Evolutionary conservation across 2,113 vertebrate species (phyloP), one percentile per base, ranked within the genome.

Genomic region (Hystrix cristata): DNA sequence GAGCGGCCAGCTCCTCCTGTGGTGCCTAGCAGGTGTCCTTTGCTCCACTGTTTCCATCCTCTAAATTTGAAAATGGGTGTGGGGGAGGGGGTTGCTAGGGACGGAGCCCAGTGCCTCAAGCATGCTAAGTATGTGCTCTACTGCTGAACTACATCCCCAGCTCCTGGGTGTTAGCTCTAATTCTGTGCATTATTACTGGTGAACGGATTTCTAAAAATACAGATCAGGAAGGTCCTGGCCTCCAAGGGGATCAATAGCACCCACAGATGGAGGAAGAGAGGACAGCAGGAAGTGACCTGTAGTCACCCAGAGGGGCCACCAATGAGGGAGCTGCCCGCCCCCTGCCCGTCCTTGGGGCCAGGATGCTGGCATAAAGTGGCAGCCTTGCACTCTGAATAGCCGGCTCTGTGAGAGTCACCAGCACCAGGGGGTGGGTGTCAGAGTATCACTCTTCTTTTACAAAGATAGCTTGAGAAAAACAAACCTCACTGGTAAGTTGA

Each of bases 401-500:
- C 48, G 27, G 31, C 46, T 76, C 19, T 57, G 64, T n/a, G 62
- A 85, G 69, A n/a, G 34, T 87, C 89, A 92, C 55, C 21, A 67
- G 31, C 10, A 0, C 81, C 57, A 46, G 95, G 76, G 82, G 82
- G 67, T 64, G 82, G 27, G 18, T 78, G 16, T 46, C 25, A 31
- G 27, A 87, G 64, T 38, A 51, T 62, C 21, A 38, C 8, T 27
- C 23, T 53, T 72, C 55, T 74, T 76, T 76, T 78, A 62, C 9
- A 76, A 92, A 95, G 78, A 59, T 31, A 78, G 11, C 67, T 94
- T 94, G 27, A 13, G 53, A 62, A 84, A 38, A 69, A 38, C 38
- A 62, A 82, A 12, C 11, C 9, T 83, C 71, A 62, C 79, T 34
- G 97, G 97, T 95, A 94, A 97, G 91, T 95, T 51, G 74, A 64